These are phyloP conservation scores for Lobophora halterata DNA, from an alignment of 2,888 invertebrate genomes.

Conservation along the genomic window DNA sequence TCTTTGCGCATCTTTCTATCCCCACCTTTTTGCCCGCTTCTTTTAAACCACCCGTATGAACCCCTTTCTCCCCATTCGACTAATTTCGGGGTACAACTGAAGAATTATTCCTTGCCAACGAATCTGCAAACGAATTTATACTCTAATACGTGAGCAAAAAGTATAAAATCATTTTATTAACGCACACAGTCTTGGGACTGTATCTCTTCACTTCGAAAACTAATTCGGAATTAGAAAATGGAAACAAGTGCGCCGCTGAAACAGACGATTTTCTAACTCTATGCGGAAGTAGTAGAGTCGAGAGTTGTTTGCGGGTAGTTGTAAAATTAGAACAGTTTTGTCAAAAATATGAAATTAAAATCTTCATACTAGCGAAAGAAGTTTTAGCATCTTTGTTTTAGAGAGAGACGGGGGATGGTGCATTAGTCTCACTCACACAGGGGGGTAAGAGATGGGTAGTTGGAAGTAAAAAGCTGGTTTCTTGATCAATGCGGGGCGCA, in stretches of 20 bases:
- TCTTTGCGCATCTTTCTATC: slow-evolving; percentile 81
- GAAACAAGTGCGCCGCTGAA: slow-evolving; percentile 60
- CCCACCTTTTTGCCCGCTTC: slow-evolving; percentile 80
- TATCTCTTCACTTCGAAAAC: slow-evolving; percentile 81
- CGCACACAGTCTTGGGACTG: slow-evolving; percentile 75
- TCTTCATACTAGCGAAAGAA: slow-evolving; percentile 81
- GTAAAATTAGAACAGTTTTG: slow-evolving; percentile 79
- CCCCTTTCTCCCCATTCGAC: slow-evolving; percentile 80
- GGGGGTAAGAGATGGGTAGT: slow-evolving; percentile 72
- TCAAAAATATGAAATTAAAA: slow-evolving; percentile 82
- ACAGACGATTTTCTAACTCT: slow-evolving; percentile 35
- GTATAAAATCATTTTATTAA: slow-evolving; percentile 39
- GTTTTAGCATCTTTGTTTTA: slow-evolving; percentile 82
- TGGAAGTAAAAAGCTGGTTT: slow-evolving; percentile 79
- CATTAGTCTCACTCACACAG: slow-evolving; percentile 74
- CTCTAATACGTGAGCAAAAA: slow-evolving; percentile 47
- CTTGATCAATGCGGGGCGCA: slow-evolving; percentile 81
- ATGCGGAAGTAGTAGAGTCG: slow-evolving; percentile 29
- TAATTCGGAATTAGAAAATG: slow-evolving; percentile 78
- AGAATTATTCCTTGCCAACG: slow-evolving; percentile 77
- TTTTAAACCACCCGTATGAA: slow-evolving; percentile 81
- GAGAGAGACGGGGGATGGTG: slow-evolving; percentile 73
- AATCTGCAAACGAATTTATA: slow-evolving; percentile 43
- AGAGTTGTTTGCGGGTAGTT: slow-evolving; percentile 26
- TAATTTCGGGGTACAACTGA: slow-evolving; percentile 81